These are phyloP conservation scores for Copidosoma aretas DNA, from an alignment of 2,888 invertebrate species.

Conservation along the genomic window DNA sequence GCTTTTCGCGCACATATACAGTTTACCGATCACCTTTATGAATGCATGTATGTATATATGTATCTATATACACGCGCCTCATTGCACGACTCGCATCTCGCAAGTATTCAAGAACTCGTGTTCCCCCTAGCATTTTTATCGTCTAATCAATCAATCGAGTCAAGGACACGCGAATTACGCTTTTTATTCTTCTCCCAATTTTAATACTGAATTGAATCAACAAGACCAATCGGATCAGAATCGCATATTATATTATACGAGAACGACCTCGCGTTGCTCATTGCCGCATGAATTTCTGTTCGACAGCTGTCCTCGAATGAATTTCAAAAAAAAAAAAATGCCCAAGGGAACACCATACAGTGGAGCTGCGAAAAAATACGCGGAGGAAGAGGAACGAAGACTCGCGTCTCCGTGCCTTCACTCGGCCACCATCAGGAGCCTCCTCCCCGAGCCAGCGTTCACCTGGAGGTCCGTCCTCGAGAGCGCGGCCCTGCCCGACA, in stretches of 20 bases:
- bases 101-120: too few relatives aligned
- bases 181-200: too few relatives aligned
- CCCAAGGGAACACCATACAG: conserved; percentile 41
- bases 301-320: neutral
- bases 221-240: neutral
- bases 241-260: too few relatives aligned
- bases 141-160: too few relatives aligned
- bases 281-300: too few relatives aligned
- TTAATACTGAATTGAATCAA: too few relatives aligned
- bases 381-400: too few relatives aligned
- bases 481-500: conserved; percentile 17
- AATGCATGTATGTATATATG: neutral
- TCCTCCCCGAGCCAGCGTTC: conserved; percentile 27
- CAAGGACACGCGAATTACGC: too few relatives aligned
- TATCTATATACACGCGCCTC: conserved; percentile 21
- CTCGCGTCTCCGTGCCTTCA: too few relatives aligned
- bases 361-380: too few relatives aligned
- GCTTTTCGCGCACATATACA: conserved; percentile 4
- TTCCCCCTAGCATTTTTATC: conserved; percentile 39
- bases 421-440: neutral
- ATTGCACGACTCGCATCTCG: conserved; percentile 27
- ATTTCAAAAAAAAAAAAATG: conserved; percentile 21
- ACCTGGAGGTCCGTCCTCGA: conserved; percentile 10
- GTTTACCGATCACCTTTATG: neutral
- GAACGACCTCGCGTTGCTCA: neutral